phyloP scores from a whole-genome alignment of 2,113 vertebrate genomes.

The Sylvilagus bachmani region DNA sequence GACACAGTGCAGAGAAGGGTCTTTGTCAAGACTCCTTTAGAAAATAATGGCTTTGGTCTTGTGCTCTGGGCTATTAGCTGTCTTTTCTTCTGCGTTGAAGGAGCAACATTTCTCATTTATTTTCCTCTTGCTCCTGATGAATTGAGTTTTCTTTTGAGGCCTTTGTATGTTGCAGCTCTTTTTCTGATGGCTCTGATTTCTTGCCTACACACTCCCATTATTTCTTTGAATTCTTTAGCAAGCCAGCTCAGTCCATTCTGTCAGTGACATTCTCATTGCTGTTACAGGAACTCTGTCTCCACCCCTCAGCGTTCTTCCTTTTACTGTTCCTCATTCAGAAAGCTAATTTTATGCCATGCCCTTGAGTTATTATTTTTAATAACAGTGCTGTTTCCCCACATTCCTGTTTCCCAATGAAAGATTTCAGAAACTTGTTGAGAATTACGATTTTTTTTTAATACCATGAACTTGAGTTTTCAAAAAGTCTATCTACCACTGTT shows the following conservation, averaged over 20 bases:
- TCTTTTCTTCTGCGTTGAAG: background rate
- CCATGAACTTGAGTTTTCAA: background rate
- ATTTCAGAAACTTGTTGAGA: slow-evolving; percentile 40
- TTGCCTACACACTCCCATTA: slow-evolving; percentile 43
- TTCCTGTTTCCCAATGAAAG: slow-evolving; percentile 17
- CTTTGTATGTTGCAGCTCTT: slow-evolving; percentile 26
- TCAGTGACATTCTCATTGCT: slow-evolving; percentile 23
- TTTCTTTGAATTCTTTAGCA: slow-evolving; percentile 64
- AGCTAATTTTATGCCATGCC: slow-evolving; percentile 63
- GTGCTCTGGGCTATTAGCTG: background rate
- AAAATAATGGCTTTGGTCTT: slow-evolving; percentile 35
- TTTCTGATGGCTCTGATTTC: slow-evolving; percentile 10
- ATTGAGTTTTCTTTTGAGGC: slow-evolving; percentile 3
- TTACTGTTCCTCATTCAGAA: slow-evolving; percentile 51
- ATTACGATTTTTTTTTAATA: background rate
- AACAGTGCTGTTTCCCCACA: slow-evolving; percentile 6
- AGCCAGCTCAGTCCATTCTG: slow-evolving; percentile 8
- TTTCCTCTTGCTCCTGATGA: background rate
- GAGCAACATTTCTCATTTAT: background rate
- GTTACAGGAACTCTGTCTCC: background rate
- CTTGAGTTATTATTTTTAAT: slow-evolving; percentile 66
- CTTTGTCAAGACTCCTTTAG: background rate
- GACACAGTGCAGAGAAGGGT: background rate
- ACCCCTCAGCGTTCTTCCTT: slow-evolving; percentile 22
- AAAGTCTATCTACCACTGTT: background rate